Conservation (phyloP, 2,797 vertebrate genomes). For the Sylvia borin region DNA sequence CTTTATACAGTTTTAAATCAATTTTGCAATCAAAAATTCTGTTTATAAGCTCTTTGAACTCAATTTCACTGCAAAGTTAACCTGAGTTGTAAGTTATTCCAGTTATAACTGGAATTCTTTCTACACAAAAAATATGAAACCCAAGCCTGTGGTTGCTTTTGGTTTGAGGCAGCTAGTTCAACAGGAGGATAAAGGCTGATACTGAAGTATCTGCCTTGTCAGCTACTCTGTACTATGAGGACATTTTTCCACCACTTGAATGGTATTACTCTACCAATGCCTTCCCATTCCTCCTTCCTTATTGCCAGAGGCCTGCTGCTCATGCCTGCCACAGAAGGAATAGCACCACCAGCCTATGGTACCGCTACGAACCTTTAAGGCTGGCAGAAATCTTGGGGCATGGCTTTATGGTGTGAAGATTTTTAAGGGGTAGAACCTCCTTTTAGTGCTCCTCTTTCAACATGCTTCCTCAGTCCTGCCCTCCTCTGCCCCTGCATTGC, state of each 20-base stretch:
- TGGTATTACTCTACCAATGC: neutral
- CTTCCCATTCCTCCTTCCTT: neutral
- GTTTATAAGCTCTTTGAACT: slow-evolving; percentile 4
- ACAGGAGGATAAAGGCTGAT: neutral
- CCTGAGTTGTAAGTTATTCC: neutral
- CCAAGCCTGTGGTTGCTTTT: neutral
- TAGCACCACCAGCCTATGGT: neutral
- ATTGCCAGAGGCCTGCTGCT: neutral
- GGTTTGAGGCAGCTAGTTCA: neutral
- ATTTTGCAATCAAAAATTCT: slow-evolving; percentile 3
- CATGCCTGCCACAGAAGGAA: neutral
- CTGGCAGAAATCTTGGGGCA: neutral
- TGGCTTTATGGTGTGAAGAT: neutral
- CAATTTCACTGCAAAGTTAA: slow-evolving; percentile 11
- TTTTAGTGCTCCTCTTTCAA: neutral
- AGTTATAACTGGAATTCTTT: neutral
- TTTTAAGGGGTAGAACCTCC: neutral
- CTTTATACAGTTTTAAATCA: neutral
- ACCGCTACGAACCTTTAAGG: neutral
- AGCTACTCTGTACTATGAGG: neutral
- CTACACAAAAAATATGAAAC: neutral
- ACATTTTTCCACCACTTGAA: neutral
- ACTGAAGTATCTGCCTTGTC: neutral
- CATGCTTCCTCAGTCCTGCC: neutral
- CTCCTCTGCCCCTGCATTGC: neutral